Base-by-base conservation (phyloP, 1,140 invertebrate genomes). In the Calycopis cecrops region DNA sequence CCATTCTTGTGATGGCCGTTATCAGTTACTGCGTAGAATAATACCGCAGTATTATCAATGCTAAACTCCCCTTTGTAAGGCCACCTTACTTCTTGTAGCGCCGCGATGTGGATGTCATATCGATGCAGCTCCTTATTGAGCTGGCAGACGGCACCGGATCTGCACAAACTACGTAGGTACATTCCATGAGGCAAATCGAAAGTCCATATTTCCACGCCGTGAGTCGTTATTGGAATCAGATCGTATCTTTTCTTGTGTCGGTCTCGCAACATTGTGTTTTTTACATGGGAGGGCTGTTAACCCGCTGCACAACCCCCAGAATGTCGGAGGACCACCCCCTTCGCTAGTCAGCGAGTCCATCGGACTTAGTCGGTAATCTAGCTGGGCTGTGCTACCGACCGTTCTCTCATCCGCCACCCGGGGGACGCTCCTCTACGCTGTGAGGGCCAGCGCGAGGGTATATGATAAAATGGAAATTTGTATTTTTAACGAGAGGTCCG, bases 41-140 rank as follows among this genome's bases (percentile, higher is more conserved):
- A 18, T 3, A 50, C 18, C 11, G 47, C n/a, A n/a, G n/a, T 44
- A 49, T 60, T 57, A 33, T 63, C 61, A 0, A 67, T 37, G 11
- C 55, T 51, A 35, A 57, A 64, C 49, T 64, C 66, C 44, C 62
- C 66, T 14, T 38, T 40, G 0, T 56, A 40, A 0, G 58, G 57
- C 63, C 63, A 66, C 28, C 67, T 44, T 0, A 69, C 55, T 59
- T 66, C 59, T 38, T 69, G 62, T 3, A 67, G 42, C 1, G 61
- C 65, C 7, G 62, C 59, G 11, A 67, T 37, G 9, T 37, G 38
- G 2, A 61, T 38, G 14, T 37, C 17, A 33, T 67, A 67, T 21
- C 34, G 35, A 2, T 35, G 28, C n/a, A 66, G 37, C 12, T n/a
- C n/a, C n/a, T n/a, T n/a, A n/a, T n/a, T n/a, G n/a, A n/a, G n/a